Evolutionary conservation across 64 coral and sea anemone species (phyloP).

Genomic region (Dendronephthya gigantea): DNA sequence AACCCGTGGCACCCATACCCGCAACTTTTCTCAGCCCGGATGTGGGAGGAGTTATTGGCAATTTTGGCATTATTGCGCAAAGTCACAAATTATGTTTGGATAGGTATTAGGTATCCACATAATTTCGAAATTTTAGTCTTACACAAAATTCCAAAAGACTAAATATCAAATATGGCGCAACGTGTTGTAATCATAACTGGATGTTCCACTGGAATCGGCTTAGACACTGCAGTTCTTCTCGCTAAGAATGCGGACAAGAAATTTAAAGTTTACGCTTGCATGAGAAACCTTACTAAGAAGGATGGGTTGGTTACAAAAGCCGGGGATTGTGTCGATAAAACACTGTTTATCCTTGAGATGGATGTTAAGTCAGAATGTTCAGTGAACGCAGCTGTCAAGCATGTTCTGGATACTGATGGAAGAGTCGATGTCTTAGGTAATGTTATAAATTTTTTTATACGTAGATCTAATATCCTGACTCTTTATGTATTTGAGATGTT

Average conservation of each 20-base stretch:
- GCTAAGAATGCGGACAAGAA: slow-evolving; percentile 42
- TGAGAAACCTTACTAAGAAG: slow-evolving; percentile 61
- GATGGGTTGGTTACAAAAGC: slow-evolving; percentile 22
- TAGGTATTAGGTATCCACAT: too few species aligned
- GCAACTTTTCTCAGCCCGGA: too few species aligned
- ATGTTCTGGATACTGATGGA: slow-evolving; percentile 35
- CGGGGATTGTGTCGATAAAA: slow-evolving; percentile 25
- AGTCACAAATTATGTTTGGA: too few species aligned
- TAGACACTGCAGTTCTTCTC: slow-evolving; percentile 38
- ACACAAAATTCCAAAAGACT: too few species aligned
- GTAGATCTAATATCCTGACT: too few species aligned
- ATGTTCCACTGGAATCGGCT: slow-evolving; percentile 52
- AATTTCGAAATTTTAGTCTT: too few species aligned
- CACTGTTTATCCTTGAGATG: slow-evolving; percentile 38
- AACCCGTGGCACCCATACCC: too few species aligned
- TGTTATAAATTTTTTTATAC: too few species aligned
- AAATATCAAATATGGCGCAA: not conserved
- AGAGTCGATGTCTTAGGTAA: slow-evolving; percentile 69
- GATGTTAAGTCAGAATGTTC: slow-evolving; percentile 73
- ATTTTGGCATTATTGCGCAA: too few species aligned
- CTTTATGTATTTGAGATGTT: too few species aligned
- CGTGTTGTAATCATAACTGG: slow-evolving; percentile 45
- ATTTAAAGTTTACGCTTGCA: slow-evolving; percentile 68
- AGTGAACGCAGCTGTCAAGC: slow-evolving; percentile 40
- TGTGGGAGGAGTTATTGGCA: too few species aligned